Conservation (phyloP, 1,140 invertebrate species). For the Brachystomella parvula region DNA sequence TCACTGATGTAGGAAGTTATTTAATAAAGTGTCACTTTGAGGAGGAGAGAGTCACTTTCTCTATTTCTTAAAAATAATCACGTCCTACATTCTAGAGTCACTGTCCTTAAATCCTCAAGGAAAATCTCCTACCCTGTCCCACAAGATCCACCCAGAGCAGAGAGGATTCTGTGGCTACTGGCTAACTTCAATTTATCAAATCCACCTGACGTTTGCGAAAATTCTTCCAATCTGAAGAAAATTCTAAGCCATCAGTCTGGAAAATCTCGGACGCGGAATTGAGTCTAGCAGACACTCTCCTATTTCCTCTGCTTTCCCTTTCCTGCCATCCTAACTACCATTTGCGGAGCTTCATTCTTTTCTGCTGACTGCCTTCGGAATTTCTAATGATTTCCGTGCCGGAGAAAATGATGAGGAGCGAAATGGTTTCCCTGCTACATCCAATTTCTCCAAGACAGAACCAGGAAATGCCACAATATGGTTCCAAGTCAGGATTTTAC, state of each 20-base stretch:
- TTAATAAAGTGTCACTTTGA: slow-evolving; percentile 4
- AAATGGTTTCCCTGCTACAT: background rate
- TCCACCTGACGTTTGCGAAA: background rate
- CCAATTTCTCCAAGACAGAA: background rate
- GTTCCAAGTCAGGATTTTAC: slow-evolving; percentile 1
- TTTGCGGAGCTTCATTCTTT: too few relatives aligned
- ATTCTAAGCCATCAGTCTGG: background rate
- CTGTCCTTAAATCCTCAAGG: background rate
- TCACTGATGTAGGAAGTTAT: background rate
- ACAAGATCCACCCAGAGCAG: background rate
- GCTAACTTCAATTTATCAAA: slow-evolving; percentile 2
- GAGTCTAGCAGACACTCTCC: too few relatives aligned
- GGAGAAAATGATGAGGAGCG: background rate
- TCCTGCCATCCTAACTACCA: background rate
- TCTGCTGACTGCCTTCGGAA: slow-evolving; percentile 1
- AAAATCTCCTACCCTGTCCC: too few relatives aligned
- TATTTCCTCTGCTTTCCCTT: background rate
- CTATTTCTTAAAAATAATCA: slow-evolving; percentile 6
- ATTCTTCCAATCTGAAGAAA: background rate
- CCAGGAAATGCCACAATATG: background rate
- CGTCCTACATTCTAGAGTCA: background rate
- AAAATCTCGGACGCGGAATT: too few relatives aligned
- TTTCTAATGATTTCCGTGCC: background rate
- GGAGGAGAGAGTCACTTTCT: background rate
- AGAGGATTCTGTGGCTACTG: background rate